Percentiles rank a stretch among this genome's conserved stretches.
Evolutionary conservation across 2,113 vertebrate species (phyloP).

Genomic region (Podocnemis expansa): DNA sequence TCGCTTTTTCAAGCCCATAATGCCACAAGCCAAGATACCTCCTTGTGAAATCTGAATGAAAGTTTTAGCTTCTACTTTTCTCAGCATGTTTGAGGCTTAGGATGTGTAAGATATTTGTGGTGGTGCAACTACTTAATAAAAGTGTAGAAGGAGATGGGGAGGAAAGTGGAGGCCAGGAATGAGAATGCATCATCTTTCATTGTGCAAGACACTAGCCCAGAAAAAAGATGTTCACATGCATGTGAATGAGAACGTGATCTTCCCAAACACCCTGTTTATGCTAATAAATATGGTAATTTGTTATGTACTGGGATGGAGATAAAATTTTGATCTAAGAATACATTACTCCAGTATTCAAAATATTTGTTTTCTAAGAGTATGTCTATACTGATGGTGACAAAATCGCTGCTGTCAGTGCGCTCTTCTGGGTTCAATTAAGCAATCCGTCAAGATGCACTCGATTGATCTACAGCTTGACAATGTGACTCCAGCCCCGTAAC

Average conservation of each 20-base stretch:
- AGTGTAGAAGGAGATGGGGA: background rate
- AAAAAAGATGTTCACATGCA: background rate
- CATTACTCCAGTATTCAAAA: background rate
- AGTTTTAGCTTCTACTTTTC: background rate
- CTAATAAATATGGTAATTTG: background rate
- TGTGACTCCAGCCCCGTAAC: too few species aligned
- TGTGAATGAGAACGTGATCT: background rate
- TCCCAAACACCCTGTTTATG: background rate
- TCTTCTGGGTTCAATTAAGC: too few species aligned
- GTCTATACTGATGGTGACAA: too few species aligned
- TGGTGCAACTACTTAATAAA: background rate
- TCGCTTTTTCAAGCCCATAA: background rate
- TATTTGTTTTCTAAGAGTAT: background rate
- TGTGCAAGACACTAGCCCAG: accelerated
- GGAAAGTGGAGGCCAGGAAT: background rate
- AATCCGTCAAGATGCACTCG: too few species aligned
- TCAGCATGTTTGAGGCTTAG: background rate
- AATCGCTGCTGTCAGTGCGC: too few species aligned
- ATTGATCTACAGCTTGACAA: too few species aligned
- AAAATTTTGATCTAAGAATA: background rate
- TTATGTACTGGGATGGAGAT: background rate
- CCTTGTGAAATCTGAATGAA: background rate
- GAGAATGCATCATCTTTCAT: background rate
- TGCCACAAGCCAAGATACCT: background rate
- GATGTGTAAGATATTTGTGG: background rate